Evolutionary conservation across 2,888 invertebrate genomes (phyloP).

Genomic region (Lepidocyrtoides sp.): DNA sequence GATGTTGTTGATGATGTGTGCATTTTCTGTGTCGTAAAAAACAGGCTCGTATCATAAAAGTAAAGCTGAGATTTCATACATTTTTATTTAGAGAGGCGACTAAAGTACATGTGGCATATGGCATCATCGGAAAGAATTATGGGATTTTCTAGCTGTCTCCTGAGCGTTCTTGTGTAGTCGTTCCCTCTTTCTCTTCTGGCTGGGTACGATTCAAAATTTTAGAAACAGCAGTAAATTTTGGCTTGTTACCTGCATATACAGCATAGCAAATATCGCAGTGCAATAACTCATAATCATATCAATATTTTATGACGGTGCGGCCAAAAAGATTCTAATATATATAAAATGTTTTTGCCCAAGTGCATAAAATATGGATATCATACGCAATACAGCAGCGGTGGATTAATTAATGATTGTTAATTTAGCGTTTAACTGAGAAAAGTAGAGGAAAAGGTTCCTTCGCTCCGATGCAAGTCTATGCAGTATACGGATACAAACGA

Average conservation of each 20-base stretch:
- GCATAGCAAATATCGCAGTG: background rate
- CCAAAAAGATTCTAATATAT: background rate
- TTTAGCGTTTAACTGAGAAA: constrained; percentile 24
- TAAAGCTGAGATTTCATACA: constrained; percentile 35
- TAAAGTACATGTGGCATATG: constrained; percentile 55
- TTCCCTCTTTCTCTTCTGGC: background rate
- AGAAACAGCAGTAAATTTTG: constrained; percentile 57
- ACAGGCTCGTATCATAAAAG: background rate
- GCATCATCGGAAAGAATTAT: constrained; percentile 61
- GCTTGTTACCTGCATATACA: constrained; percentile 43
- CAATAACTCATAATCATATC: constrained; percentile 48
- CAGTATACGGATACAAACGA: background rate
- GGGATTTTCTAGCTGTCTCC: constrained; percentile 44
- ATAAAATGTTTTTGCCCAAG: background rate
- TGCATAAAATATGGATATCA: background rate
- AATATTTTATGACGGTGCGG: background rate
- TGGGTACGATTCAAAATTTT: constrained; percentile 24
- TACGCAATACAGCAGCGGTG: background rate
- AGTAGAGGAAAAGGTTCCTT: background rate
- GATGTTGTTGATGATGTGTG: constrained; percentile 45
- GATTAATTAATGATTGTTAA: constrained; percentile 53
- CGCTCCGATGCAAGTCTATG: no score
- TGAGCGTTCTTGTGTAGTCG: constrained; percentile 13
- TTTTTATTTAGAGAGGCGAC: constrained; percentile 43
- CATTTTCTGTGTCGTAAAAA: background rate